Evolutionary conservation across 1,140 invertebrate genomes (phyloP), one percentile per base, ranked within the genome.

Genomic region (Rhagoletis pomonella): DNA sequence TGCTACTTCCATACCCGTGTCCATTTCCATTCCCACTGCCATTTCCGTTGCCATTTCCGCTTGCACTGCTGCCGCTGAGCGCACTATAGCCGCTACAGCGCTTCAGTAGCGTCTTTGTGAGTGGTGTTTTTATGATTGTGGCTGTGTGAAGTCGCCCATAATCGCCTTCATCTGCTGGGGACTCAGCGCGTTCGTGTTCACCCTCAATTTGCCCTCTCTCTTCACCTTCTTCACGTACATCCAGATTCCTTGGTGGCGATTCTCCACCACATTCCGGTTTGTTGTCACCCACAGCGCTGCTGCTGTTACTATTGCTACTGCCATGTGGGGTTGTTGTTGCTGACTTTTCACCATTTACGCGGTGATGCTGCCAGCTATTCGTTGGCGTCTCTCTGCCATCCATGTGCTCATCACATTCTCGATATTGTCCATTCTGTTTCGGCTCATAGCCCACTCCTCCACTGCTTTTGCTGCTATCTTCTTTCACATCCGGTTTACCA

Each of bases 41-140:
- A 88, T 91, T 91, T 85, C 89, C 89, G 90, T 90, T 91, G 88
- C 89, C 90, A 90, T 89, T 91, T 91, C 90, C 91, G 90, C 91
- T 89, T 91, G 14, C 88, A 19, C 69, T 67, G 60, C 19, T 69
- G 44, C 44, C 87, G 59, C 55, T 47, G 29, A 7, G 67, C 59
- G 47, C 59, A 47, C 9, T 69, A 10, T 85, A 60, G 86, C 86
- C 91, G 86, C 89, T 92, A 88, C 91, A 92, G 86, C 92, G 92
- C 89, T 92, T 92, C 0, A 92, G 87, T 88, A 92, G 81, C 65
- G 91, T 92, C n/a, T 92, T 92, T 10, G 88, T 92, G 0, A 92
- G 81, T 58, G 91, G 91, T 4, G 91, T 92, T 62, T 92, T 92
- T 44, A 92, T 92, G 50, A 92, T 92, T n/a, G 90, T 86, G 89